Evolutionary conservation across 2,797 vertebrate genomes (phyloP), one percentile per base, ranked within the genome.

Genomic region (Thamnophis elegans): DNA sequence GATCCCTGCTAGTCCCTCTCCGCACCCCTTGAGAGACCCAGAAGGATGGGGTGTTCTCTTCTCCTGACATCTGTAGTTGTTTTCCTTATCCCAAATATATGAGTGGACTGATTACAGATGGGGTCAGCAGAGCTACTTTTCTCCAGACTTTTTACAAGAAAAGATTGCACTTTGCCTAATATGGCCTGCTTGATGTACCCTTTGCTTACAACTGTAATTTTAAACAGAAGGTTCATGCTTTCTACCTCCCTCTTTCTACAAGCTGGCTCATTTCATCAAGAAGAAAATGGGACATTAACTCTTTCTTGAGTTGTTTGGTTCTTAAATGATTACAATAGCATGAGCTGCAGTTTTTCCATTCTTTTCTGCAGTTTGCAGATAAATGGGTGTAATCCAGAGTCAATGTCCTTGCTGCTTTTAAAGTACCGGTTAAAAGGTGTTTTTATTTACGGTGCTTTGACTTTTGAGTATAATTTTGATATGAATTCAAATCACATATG

Each of bases 111-210:
- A 92, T 62, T 58, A 0, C 93, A 94, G 97, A 92, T 92, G 92
- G 85, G 96, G 95, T 96, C 95, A 96, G 95, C 95, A 95, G 96
- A 94, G 92, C 95, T 95, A 92, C 95, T 93, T 95, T 96, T 96
- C 96, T 95, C 94, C 95, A 95, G 95, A 92, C 93, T 96, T 97
- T 97, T 97, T 97, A 97, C 97, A 97, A 97, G 96, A 97, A 97
- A 97, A 97, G 96, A 94, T 95, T 96, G 95, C 95, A 95, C 96
- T 95, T 97, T 97, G 94, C 97, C 97, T 97, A 97, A 97, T 97
- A 97, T 97, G 97, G 97, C 92, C 95, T 96, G 96, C 94, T 96
- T 90, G 36, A 95, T 91, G 78, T 96, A 94, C 95, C 95, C 96
- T 96, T 95, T 97, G 97, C 97, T 97, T 97, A 96, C 96, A 96